These are phyloP conservation scores for Kryphioiulus occultus DNA, from an alignment of 2,888 invertebrate genomes.

Conservation along the genomic window DNA sequence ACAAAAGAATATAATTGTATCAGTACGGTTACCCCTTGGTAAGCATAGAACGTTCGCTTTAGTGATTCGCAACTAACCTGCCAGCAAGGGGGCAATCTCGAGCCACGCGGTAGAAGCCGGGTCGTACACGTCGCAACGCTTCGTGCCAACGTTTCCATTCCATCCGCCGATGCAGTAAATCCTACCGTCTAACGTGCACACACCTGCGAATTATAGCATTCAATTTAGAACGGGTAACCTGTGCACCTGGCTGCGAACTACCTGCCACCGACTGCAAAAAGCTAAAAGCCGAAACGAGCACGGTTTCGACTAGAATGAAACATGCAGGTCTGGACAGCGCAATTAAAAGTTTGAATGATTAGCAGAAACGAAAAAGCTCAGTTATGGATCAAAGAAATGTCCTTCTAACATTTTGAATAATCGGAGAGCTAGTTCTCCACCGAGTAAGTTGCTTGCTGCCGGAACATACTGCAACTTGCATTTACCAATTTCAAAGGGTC, in stretches of 20 bases:
- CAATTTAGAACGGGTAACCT: conserved; percentile 3
- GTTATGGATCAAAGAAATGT: background rate
- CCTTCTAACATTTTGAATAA: background rate
- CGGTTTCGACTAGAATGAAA: background rate
- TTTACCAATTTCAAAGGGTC: too few species aligned
- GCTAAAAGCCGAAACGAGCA: conserved; percentile 22
- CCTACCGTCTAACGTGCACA: conserved; percentile 71
- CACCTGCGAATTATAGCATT: conserved; percentile 64
- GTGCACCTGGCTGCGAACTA: background rate
- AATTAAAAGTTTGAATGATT: background rate
- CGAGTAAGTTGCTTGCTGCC: background rate
- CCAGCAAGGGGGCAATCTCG: conserved; percentile 73
- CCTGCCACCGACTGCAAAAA: conserved; percentile 4
- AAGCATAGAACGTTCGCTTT: too few species aligned
- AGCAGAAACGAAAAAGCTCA: background rate
- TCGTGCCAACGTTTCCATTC: conserved; percentile 74
- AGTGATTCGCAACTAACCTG: conserved; percentile 63
- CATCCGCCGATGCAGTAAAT: conserved; percentile 83
- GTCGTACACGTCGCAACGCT: conserved; percentile 76
- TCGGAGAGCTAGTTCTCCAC: background rate
- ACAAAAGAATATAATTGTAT: conserved; percentile 31
- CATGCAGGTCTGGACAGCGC: conserved; percentile 28
- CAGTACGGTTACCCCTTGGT: too few species aligned
- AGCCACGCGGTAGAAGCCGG: conserved; percentile 72
- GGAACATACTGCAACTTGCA: too few species aligned